Base-by-base conservation (phyloP, 2,113 vertebrate species). In the Tichodroma muraria region DNA sequence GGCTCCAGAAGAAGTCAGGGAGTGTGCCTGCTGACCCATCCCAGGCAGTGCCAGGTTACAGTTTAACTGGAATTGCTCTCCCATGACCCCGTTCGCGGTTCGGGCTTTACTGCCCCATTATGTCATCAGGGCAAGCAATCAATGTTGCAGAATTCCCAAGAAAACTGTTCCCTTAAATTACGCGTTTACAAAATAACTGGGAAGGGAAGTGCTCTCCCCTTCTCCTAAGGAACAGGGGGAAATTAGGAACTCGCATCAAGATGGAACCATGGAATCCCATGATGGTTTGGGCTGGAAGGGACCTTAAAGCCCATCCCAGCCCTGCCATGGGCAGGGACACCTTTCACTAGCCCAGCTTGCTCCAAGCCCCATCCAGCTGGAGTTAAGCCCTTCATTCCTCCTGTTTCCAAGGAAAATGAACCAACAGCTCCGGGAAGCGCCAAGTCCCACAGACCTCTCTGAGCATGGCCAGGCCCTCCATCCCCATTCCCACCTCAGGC, bases 291-390 rank as follows among this genome's bases (percentile, higher is more conserved):
- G 53, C 4, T 15, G 24, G 37, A 42, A 50, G 37, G 23, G 24
- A 60, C 69, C 38, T 59, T 3, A 21, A 60, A 40, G 23, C 20
- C 11, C 31, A 42, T 5, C 1, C 50, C 31, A 22, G 0, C 23
- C 42, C 16, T 40, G 19, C 49, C 57, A 31, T 4, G 21, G n/a
- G 42, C 37, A 72, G 68, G 37, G 52, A 57, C 30, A 44, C 7
- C 7, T 52, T 0, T 23, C 60, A 23, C 19, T 2, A 1, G 1
- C 7, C 60, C 60, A 59, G 27, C 9, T 0, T 13, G 33, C 59
- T 37, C 64, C 63, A 44, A 38, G 31, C 49, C n/a, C 30, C 0
- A 0, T 49, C 37, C 57, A 49, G 22, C 65, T 42, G 50, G 17
- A 49, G 35, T 65, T 5, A 3, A 40, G 42, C 15, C 19, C 50